These are phyloP conservation scores for Drosophila repleta DNA, from an alignment of 1,140 invertebrate species.

Conservation along the genomic window DNA sequence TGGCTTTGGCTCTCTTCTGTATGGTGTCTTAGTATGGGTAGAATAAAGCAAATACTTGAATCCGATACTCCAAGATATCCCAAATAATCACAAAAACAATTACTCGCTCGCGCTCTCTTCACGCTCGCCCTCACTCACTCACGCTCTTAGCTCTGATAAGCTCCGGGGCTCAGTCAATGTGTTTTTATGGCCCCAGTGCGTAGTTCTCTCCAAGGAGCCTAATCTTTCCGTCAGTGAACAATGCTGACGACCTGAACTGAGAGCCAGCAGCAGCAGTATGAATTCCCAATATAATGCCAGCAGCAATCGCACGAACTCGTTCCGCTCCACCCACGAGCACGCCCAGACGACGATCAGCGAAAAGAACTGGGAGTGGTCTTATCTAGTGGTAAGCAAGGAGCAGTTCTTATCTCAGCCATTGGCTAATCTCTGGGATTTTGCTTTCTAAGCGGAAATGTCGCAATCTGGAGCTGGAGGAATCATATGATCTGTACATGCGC, in stretches of 20 bases:
- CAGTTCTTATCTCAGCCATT: not conserved
- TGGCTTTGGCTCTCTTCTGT: not conserved
- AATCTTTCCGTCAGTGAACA: constrained; percentile 66
- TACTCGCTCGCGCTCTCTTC: not conserved
- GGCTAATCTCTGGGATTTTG: not conserved
- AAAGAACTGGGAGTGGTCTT: constrained; percentile 86
- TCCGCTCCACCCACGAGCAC: constrained; percentile 48
- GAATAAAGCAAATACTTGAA: constrained; percentile 25
- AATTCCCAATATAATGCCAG: constrained; percentile 70
- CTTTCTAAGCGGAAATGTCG: constrained; percentile 88
- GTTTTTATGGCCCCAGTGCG: constrained; percentile 9
- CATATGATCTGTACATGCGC: constrained; percentile 90
- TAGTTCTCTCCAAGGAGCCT: constrained; percentile 50
- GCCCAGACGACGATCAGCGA: constrained; percentile 61
- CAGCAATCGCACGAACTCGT: constrained; percentile 55
- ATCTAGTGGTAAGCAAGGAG: constrained; percentile 85
- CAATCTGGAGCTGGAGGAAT: constrained; percentile 88
- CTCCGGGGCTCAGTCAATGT: constrained; percentile 39
- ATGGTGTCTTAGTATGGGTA: constrained; percentile 1
- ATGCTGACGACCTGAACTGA: constrained; percentile 46
- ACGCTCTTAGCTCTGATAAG: constrained; percentile 30
- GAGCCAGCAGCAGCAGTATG: constrained; percentile 40
- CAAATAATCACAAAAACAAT: constrained; percentile 16
- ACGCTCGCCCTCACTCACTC: not conserved
- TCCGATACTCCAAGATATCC: constrained; percentile 20